Evolutionary conservation across 2,113 vertebrate species (phyloP).

Genomic region (Nipponia nippon): DNA sequence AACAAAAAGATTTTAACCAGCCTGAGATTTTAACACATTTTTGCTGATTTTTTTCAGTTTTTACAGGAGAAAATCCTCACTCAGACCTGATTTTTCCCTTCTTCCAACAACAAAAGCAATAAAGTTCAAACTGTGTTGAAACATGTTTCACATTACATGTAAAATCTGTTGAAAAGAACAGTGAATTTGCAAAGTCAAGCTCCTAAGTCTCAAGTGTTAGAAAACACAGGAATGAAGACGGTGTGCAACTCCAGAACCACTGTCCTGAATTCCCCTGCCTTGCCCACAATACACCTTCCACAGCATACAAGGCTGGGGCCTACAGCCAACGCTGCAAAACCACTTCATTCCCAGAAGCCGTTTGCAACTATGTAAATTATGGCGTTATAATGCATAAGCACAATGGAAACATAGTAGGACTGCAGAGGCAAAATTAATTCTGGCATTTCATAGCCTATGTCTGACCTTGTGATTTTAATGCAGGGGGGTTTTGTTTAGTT

Average conservation of each 20-base stretch:
- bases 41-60: not conserved
- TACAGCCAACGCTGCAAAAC: not conserved
- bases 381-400: not conserved
- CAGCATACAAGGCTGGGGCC: not conserved
- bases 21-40: not conserved
- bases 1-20: not conserved
- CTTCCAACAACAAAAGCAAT: constrained; percentile 1
- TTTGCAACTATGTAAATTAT: not conserved
- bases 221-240: not conserved
- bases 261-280: not conserved
- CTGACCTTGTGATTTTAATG: not conserved
- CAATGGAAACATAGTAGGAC: not conserved
- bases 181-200: not conserved
- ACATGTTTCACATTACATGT: not conserved
- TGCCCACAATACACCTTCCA: not conserved
- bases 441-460: not conserved
- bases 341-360: not conserved
- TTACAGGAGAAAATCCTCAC: not conserved
- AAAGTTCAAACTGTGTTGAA: not conserved
- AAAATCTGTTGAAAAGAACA: constrained; percentile 12
- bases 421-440: not conserved
- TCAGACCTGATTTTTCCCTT: not conserved
- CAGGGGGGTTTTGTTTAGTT: not conserved
- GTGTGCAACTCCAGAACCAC: not conserved
- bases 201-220: not conserved